These are phyloP conservation scores for Sminthurinus aureus DNA, from an alignment of 2,888 invertebrate genomes.

Conservation along the genomic window DNA sequence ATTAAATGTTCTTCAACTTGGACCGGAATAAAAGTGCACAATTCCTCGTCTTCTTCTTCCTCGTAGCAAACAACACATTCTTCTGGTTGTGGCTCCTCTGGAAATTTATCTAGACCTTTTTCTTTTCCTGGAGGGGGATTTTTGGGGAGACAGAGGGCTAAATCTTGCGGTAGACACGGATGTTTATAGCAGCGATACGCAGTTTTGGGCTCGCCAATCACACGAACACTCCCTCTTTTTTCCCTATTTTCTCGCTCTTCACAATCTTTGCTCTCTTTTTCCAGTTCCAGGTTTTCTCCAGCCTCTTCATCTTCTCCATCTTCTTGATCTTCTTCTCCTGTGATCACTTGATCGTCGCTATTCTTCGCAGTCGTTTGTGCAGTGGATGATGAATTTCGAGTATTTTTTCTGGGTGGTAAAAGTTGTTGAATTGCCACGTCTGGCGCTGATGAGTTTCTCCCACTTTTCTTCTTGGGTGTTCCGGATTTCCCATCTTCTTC, in stretches of 20 bases:
- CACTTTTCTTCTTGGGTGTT: neutral
- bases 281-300: neutral
- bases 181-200: neutral
- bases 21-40: too few relatives aligned
- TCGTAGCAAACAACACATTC: neutral
- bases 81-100: neutral
- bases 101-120: neutral
- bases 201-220: neutral
- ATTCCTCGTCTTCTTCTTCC: neutral
- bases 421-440: neutral
- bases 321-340: neutral
- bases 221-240: neutral
- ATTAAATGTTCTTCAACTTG: too few relatives aligned
- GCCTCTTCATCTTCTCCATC: neutral
- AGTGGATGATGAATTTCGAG: too few relatives aligned
- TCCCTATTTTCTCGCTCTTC: neutral
- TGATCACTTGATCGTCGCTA: neutral
- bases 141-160: neutral
- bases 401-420: neutral
- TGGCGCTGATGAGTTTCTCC: neutral
- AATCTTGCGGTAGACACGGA: neutral
- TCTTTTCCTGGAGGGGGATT: neutral
- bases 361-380: neutral
- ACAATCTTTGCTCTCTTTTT: neutral
- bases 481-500: slow-evolving; percentile 10